These are phyloP conservation scores for Todiramphus chloris DNA, from an alignment of 2,113 vertebrate genomes.

Conservation along the genomic window DNA sequence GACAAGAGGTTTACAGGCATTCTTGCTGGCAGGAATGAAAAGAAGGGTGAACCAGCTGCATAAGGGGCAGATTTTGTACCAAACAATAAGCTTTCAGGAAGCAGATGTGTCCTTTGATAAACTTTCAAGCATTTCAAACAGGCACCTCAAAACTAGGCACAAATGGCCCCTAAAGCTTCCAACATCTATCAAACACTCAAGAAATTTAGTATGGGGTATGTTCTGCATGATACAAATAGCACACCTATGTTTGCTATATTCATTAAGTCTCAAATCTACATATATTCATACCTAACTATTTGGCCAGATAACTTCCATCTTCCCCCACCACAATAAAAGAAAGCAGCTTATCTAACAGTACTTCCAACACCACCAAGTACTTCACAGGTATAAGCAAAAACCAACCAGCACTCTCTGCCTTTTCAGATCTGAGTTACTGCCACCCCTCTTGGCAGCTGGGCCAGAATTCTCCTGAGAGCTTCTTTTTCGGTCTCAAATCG, in stretches of 20 bases:
- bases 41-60: not conserved
- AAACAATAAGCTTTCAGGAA: conserved; percentile 19
- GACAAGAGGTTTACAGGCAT: conserved; percentile 8
- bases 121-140: conserved; percentile 66
- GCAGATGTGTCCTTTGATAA: conserved; percentile 37
- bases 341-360: conserved; percentile 49
- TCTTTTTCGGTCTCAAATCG: not conserved
- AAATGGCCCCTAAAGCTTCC: conserved; percentile 44
- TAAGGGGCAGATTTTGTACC: not conserved
- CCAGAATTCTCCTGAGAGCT: not conserved
- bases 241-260: conserved; percentile 46
- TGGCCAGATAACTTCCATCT: conserved; percentile 54
- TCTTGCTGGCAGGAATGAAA: not conserved
- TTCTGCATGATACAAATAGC: conserved; percentile 62
- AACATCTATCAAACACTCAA: conserved; percentile 15
- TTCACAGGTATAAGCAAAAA: conserved; percentile 36
- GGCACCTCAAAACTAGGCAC: conserved; percentile 65
- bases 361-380: conserved; percentile 11
- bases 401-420: conserved; percentile 31
- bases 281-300: conserved; percentile 52
- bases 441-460: not conserved
- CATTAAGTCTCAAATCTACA: conserved; percentile 56
- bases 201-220: conserved; percentile 44
- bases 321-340: conserved; percentile 40
- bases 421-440: not conserved